A percentile compares a stretch with the other conserved stretches of the same genome.
These are phyloP conservation scores for Lontra canadensis DNA, from an alignment of 2,113 vertebrate genomes.

Conservation along the genomic window DNA sequence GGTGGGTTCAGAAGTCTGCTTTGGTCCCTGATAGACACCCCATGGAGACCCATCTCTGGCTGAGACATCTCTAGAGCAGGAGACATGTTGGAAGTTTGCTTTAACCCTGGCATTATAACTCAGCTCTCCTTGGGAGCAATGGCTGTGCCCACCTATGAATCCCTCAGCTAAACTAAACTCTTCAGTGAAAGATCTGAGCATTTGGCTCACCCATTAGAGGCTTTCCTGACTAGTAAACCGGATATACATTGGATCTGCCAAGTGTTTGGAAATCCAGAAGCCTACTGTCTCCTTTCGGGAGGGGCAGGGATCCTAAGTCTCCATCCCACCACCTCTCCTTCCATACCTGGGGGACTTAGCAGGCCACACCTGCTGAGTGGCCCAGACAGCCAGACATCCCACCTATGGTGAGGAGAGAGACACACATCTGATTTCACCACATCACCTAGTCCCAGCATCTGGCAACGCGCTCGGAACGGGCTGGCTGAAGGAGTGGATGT, in stretches of 20 bases:
- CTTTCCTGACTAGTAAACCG: background rate
- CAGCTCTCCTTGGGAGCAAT: background rate
- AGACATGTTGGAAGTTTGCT: background rate
- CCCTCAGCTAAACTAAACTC: background rate
- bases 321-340: background rate
- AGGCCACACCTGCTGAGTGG: background rate
- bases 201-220: background rate
- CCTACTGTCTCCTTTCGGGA: background rate
- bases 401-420: background rate
- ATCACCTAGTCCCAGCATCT: background rate
- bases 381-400: background rate
- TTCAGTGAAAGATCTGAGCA: background rate
- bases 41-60: background rate
- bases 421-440: background rate
- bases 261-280: background rate
- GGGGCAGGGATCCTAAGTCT: background rate
- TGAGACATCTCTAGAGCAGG: background rate
- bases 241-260: background rate
- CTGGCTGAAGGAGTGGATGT: background rate
- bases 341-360: background rate
- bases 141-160: background rate
- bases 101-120: fast-evolving
- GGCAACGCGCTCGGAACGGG: fast-evolving
- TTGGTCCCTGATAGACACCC: background rate
- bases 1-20: background rate